Percentiles rank a stretch among this genome's conserved stretches.
These are phyloP conservation scores for Lepidostoma basale DNA, from an alignment of 1,140 invertebrate genomes.

Conservation along the genomic window DNA sequence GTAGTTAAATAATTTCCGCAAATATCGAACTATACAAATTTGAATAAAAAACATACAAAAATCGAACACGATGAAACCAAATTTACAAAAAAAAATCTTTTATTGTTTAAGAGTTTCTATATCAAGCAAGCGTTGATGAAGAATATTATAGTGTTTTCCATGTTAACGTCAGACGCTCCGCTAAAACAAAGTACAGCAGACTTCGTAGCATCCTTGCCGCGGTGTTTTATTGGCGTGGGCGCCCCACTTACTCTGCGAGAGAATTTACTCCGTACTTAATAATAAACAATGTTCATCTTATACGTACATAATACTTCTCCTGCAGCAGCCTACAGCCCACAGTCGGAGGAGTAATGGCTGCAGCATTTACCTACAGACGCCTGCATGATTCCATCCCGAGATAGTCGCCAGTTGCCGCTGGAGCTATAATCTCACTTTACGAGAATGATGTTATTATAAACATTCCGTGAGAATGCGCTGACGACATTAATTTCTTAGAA, in stretches of 20 bases:
- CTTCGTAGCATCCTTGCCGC: too few species aligned
- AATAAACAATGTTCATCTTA: constrained; percentile 4
- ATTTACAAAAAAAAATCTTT: too few species aligned
- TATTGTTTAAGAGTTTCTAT: too few species aligned
- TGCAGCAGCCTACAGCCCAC: not conserved
- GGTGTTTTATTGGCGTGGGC: constrained; percentile 1
- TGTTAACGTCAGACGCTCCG: too few species aligned
- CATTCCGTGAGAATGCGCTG: not conserved
- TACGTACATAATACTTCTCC: too few species aligned
- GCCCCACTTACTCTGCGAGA: not conserved
- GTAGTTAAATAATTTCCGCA: too few species aligned
- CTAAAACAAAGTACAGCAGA: not conserved
- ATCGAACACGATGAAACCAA: too few species aligned
- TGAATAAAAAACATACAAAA: too few species aligned
- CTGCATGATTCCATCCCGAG: not conserved
- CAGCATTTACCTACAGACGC: not conserved
- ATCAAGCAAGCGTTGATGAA: too few species aligned
- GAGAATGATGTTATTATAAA: not conserved
- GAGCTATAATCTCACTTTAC: not conserved
- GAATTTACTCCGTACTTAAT: constrained; percentile 14
- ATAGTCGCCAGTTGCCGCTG: not conserved
- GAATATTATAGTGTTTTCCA: too few species aligned
- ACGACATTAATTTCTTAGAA: too few species aligned
- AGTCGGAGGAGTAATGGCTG: not conserved
- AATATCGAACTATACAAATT: too few species aligned